A percentile compares a stretch with the other conserved stretches of the same genome.
phyloP scores from a whole-genome alignment of 2,113 vertebrate genomes.

The Aplodontia rufa region DNA sequence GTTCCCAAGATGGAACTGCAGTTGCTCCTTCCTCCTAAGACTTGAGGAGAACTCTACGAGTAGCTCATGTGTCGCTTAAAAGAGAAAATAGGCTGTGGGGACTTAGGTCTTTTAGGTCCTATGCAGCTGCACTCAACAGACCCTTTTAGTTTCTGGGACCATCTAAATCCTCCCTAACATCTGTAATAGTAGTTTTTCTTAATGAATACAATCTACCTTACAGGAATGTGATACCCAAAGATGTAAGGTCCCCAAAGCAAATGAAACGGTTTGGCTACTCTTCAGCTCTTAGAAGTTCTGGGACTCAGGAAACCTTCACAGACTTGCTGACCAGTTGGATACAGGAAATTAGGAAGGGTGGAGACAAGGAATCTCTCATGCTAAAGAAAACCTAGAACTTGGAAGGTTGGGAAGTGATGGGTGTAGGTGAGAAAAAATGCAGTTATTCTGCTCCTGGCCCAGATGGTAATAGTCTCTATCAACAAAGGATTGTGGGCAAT shows the following conservation, averaged over 20 bases:
- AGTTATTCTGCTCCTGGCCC: not conserved
- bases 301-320: not conserved
- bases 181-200: not conserved
- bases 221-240: too few relatives aligned
- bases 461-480: not conserved
- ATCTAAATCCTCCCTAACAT: not conserved
- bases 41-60: not conserved
- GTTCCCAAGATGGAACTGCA: not conserved
- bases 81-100: not conserved
- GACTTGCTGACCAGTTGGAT: not conserved
- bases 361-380: not conserved
- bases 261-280: not conserved
- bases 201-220: not conserved
- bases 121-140: not conserved
- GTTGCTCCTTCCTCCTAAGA: not conserved
- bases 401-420: not conserved
- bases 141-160: not conserved
- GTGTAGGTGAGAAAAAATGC: not conserved
- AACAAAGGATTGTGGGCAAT: not conserved
- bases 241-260: too few relatives aligned
- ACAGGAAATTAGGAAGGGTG: not conserved
- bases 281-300: constrained; percentile 7
- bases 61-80: not conserved
- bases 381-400: not conserved
- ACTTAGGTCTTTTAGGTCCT: not conserved